Conservation (phyloP, 2,797 vertebrate species). For the Arrhamphus sclerolepis region DNA sequence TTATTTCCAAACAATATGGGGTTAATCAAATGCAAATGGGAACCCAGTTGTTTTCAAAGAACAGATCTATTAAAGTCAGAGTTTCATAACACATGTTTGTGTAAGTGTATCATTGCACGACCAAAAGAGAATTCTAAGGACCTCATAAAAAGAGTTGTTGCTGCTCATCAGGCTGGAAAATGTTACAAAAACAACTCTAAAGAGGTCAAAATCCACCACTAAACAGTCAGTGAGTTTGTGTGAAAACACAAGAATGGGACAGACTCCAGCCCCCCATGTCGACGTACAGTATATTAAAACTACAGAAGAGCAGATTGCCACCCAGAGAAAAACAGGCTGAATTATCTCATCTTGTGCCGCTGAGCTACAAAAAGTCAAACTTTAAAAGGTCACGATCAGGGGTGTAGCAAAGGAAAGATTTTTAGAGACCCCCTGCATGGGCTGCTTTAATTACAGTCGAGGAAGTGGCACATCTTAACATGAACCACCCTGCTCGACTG, state of each 20-base stretch:
- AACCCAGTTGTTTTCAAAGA: too few relatives aligned
- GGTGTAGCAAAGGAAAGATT: constrained; percentile 46
- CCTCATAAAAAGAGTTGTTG: not conserved
- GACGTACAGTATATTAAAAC: too few relatives aligned
- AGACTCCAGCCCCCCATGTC: too few relatives aligned
- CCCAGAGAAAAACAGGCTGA: constrained; percentile 7
- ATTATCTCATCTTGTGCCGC: constrained; percentile 20
- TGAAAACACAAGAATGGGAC: too few relatives aligned
- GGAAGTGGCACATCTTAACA: constrained; percentile 68
- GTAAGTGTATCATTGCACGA: too few relatives aligned
- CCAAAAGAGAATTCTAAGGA: not conserved
- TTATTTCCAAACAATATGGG: too few relatives aligned
- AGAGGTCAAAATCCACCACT: too few relatives aligned
- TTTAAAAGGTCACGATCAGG: constrained; percentile 64
- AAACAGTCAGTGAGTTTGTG: too few relatives aligned
- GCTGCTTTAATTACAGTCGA: constrained; percentile 66
- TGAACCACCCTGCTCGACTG: constrained; percentile 61
- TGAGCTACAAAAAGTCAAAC: constrained; percentile 3
- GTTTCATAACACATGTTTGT: too few relatives aligned
- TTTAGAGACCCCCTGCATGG: constrained; percentile 50
- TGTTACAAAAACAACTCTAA: not conserved
- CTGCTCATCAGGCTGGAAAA: not conserved
- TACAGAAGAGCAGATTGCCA: constrained; percentile 10
- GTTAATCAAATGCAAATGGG: too few relatives aligned
- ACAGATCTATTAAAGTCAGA: too few relatives aligned